A percentile compares a stretch with the other conserved stretches of the same genome.
These are phyloP conservation scores for Hipposideros larvatus DNA, from an alignment of 2,797 vertebrate genomes.

Conservation along the genomic window DNA sequence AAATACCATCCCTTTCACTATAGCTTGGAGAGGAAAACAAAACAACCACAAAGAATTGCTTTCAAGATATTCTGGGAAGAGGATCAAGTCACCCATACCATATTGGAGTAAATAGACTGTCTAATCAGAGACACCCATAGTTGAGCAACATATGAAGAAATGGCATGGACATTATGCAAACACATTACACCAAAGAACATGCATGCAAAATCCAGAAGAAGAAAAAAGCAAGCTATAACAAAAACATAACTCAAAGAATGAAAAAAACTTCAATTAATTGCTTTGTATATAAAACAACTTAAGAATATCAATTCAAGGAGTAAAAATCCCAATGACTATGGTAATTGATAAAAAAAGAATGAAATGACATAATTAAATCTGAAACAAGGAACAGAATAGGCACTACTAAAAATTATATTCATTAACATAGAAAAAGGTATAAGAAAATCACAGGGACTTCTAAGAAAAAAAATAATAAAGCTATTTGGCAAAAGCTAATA, in stretches of 20 bases:
- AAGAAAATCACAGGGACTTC: not conserved
- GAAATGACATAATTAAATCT: constrained; percentile 18
- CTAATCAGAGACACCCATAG: not conserved
- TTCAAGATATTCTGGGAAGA: not conserved
- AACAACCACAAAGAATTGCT: not conserved
- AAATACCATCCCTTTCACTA: not conserved
- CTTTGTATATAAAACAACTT: not conserved
- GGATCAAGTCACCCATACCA: not conserved
- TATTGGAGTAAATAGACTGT: not conserved
- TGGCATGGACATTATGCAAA: not conserved
- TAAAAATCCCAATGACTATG: not conserved
- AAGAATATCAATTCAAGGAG: not conserved
- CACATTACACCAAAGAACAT: not conserved
- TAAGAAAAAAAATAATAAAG: not conserved
- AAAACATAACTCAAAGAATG: not conserved
- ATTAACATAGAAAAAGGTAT: not conserved
- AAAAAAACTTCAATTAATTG: not conserved
- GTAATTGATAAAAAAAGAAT: constrained; percentile 9
- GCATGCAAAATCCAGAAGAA: not conserved
- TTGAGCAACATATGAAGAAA: constrained; percentile 36
- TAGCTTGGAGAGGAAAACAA: not conserved
- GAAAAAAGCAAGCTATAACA: constrained; percentile 24
- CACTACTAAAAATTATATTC: not conserved
- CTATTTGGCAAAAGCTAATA: constrained; percentile 2
- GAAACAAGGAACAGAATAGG: constrained; percentile 39